Base-by-base conservation (phyloP, 2,113 vertebrate genomes). In the Erinaceus europaeus region DNA sequence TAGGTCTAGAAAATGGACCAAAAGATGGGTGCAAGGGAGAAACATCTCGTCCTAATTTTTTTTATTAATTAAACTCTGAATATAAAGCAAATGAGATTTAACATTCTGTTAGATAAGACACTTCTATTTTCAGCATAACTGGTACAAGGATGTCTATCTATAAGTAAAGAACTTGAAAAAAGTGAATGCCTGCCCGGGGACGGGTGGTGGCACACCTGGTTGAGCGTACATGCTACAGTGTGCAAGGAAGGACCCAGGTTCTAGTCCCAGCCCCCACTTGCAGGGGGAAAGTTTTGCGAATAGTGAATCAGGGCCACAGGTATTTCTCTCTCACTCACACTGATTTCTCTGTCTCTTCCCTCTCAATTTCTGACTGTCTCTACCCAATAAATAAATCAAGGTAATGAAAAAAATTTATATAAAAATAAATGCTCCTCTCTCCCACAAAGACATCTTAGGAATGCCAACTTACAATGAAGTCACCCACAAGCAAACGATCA, bases 401-500 rank as follows among this genome's bases (percentile, higher is more conserved):
- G n/a, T n/a, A n/a, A n/a, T n/a, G n/a, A n/a, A n/a, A n/a, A n/a
- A n/a, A n/a, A n/a, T n/a, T n/a, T n/a, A n/a, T n/a, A n/a, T n/a
- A n/a, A n/a, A n/a, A n/a, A n/a, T n/a, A n/a, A n/a, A n/a, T n/a
- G n/a, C n/a, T n/a, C n/a, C n/a, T n/a, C n/a, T n/a, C n/a, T 38
- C 59, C 8, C 12, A 8, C 12, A 55, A 21, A 52, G 25, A 64
- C 9, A n/a, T 50, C 68, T 71, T 4, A 0, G 0, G 1, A 9
- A 15, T 0, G n/a, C 27, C 59, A 82, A 96, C 99, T 98, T 97
- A 99, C 99, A 96, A 99, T 99, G 94, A 99, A 99, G 89, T 99
- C 99, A 94, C 99, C 99, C 59, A 99, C 98, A 0, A 99, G 97
- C 9, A 99, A 97, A 42, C 99, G 99, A 82, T 99, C 99, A 0